Base-by-base conservation (phyloP, 2,888 invertebrate genomes). In the Drosophila pullipes region DNA sequence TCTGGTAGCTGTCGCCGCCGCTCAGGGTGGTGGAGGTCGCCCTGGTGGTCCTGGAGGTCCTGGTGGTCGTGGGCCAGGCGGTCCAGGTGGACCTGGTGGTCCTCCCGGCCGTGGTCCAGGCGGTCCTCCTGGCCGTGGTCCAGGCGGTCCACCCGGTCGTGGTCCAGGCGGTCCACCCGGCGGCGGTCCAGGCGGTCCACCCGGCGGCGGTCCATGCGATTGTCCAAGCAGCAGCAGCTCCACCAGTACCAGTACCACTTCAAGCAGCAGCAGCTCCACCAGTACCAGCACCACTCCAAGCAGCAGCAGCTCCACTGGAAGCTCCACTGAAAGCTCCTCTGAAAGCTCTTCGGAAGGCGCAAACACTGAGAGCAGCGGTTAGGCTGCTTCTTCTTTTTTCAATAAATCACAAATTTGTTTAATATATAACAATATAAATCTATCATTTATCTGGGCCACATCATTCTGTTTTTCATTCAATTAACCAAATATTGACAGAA, bases 1-100 rank as follows among this genome's bases (percentile, higher is more conserved):
- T 30, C 47, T 84, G n/a, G 70, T 77, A 7, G 68, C 72, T 9
- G 22, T 70, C 7, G 78, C 49, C 7, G 57, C 60, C 10, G 69
- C 69, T 22, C 55, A 73, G 28, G 50, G 72, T 62, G 62, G 70
- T n/a, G 31, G 55, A 16, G 61, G 52, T 28, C 30, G 25, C 31
- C 7, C 13, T 6, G 54, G 55, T 4, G 69, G 63, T 16, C 44
- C 30, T 7, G 47, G 59, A 0, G 63, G 69, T 1, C 41, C n/a
- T 2, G 54, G 57, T 16, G 47, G 57, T 18, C 54, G 31, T 0
- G 64, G 70, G 9, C 31, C 31, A 31, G 31, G 31, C 0, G 31
- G 31, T 2, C 54, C 39, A 39, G 53, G 54, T 1, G 68, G 68
- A 25, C 31, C 35, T 0, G 55, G 60, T 2, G 69, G 63, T 10